These are phyloP conservation scores for Hiodon alosoides DNA, from an alignment of 2,113 vertebrate genomes.

Conservation along the genomic window DNA sequence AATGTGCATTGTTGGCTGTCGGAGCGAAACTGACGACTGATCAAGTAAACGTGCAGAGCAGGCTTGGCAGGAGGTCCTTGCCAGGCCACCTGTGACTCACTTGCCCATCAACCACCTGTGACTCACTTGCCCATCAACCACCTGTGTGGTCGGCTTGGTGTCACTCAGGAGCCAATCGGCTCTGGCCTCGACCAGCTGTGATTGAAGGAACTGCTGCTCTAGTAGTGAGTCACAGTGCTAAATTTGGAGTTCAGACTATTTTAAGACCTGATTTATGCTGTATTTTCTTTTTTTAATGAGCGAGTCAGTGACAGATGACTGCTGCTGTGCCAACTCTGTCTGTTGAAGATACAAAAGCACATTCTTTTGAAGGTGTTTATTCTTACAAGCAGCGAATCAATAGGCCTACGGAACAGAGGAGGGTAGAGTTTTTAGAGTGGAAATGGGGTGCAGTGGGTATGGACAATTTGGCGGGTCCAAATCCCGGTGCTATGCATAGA, in stretches of 20 bases:
- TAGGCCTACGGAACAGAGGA: too few species aligned
- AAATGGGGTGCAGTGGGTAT: too few species aligned
- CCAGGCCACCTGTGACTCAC: neutral
- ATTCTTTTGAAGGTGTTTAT: too few species aligned
- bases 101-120: neutral
- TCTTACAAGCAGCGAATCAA: too few species aligned
- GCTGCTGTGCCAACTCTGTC: neutral
- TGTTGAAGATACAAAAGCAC: too few species aligned
- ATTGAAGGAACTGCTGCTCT: conserved; percentile 15
- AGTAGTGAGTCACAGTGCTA: conserved; percentile 6
- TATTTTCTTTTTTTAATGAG: neutral
- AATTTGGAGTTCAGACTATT: conserved; percentile 17
- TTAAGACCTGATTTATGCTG: neutral
- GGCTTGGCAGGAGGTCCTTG: too few species aligned
- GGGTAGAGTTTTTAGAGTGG: too few species aligned
- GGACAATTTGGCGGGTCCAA: too few species aligned
- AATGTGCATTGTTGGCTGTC: too few species aligned
- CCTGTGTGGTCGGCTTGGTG: neutral
- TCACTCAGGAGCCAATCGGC: conserved; percentile 12
- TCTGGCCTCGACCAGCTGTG: neutral
- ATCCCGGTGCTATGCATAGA: too few species aligned
- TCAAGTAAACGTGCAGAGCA: too few species aligned
- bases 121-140: conserved; percentile 8
- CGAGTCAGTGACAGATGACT: neutral
- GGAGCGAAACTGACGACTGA: too few species aligned